Evolutionary conservation across 2,113 vertebrate genomes (phyloP).

Genomic region (Carettochelys insculpta): DNA sequence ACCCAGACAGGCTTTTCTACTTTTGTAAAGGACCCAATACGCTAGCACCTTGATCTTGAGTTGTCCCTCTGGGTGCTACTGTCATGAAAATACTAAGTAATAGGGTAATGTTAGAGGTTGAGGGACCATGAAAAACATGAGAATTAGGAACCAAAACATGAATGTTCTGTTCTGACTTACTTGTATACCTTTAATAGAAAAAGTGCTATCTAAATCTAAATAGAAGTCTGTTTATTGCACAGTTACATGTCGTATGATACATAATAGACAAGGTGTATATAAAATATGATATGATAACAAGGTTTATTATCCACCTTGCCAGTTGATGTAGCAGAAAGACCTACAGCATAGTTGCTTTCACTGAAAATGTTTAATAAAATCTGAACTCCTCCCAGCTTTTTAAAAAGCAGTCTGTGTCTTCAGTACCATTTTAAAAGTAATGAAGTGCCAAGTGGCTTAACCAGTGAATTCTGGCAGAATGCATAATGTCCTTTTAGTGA

Average conservation of each 20-base stretch:
- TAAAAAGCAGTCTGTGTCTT: background rate
- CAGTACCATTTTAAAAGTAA: background rate
- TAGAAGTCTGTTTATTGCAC: fast-evolving
- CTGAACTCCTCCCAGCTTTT: background rate
- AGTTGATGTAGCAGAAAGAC: background rate
- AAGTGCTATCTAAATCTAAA: background rate
- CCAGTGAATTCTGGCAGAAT: constrained; percentile 11
- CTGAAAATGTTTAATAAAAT: background rate
- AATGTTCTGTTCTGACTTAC: background rate
- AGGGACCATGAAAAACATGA: fast-evolving
- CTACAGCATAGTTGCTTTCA: background rate
- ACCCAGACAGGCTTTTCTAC: fast-evolving
- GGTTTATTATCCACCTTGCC: background rate
- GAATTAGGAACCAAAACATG: fast-evolving
- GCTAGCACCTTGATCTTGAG: background rate
- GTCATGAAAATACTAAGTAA: fast-evolving
- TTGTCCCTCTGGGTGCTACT: background rate
- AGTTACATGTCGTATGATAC: background rate
- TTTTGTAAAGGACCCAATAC: fast-evolving
- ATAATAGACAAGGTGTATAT: background rate
- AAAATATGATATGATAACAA: too few species aligned
- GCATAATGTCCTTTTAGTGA: background rate
- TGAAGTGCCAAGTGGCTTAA: background rate
- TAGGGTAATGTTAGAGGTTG: fast-evolving
- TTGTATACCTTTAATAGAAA: background rate